Evolutionary conservation across 2,888 invertebrate species (phyloP), one percentile per base, ranked within the genome.

Genomic region (Pomacea canaliculata): DNA sequence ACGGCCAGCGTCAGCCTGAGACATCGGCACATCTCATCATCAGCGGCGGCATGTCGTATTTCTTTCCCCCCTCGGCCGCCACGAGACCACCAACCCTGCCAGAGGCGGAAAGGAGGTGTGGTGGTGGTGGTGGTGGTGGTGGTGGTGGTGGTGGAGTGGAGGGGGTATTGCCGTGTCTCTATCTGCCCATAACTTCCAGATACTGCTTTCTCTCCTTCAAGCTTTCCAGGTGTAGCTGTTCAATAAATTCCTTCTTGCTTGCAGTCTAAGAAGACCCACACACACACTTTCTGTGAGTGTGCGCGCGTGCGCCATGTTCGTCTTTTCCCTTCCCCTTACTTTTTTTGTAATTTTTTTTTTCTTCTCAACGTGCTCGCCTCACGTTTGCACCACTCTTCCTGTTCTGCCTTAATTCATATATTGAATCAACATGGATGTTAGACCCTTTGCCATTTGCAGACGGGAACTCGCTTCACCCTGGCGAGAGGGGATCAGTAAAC

Each of bases 401-500:
- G 63, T 10, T 18, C 63, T n/a, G 46, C 62, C 66, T 65, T 72
- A 62, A 63, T 72, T 72, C 72, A 16, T 27, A 37, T 71, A 60
- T 71, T 71, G 62, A 60, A 49, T 56, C 70, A 70, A 59, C 70
- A 70, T 13, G 60, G 59, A 23, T 27, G 51, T 48, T 27, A 51
- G 51, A 27, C 70, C 70, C 56, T 68, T 37, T 70, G 70, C 70
- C 70, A 70, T 70, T 70, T 70, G 70, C 49, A 23, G 56, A 51
- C 51, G 51, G 70, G 70, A 70, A 70, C 59, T 51, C 27, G 70
- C 70, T 49, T 59, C 51, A 59, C 59, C 70, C 70, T 27, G 12
- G 68, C 68, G n/a, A 27, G 63, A 37, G 37, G 68, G 72, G 46
- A 76, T 76, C 76, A 73, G 76, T 73, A 76, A 76, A 76, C 76